Evolutionary conservation across 2,113 vertebrate genomes (phyloP).

Genomic region (Oenanthe oenanthe): DNA sequence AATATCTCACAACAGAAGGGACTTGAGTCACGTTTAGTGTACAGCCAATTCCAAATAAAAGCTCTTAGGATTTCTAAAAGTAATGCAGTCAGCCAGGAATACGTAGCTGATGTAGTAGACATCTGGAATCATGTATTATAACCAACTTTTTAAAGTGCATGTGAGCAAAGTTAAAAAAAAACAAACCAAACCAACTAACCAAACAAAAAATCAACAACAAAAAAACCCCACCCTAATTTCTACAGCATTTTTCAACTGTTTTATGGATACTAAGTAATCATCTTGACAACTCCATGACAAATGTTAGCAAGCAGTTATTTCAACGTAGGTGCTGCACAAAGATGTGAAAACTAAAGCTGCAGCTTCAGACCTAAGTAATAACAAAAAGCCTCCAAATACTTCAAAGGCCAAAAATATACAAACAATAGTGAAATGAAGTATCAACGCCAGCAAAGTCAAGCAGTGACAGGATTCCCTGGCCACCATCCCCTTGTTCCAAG

Average conservation of each 20-base stretch:
- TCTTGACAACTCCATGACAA: not conserved
- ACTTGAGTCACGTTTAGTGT: not conserved
- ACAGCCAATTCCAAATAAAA: not conserved
- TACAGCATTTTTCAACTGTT: not conserved
- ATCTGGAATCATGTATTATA: not conserved
- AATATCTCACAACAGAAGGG: slow-evolving; percentile 7
- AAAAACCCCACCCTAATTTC: not conserved
- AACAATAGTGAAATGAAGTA: not conserved
- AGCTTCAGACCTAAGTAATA: not conserved
- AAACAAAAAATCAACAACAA: not conserved
- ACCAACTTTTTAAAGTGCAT: not conserved
- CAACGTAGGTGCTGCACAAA: not conserved
- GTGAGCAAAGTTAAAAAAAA: not conserved
- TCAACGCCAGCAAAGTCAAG: not conserved
- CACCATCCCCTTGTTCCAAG: not conserved
- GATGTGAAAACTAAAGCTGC: not conserved
- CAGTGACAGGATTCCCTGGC: not conserved
- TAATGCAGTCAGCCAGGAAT: not conserved
- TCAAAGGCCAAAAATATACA: not conserved
- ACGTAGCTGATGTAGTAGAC: not conserved
- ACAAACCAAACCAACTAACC: not conserved
- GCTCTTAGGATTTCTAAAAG: not conserved
- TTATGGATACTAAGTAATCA: not conserved
- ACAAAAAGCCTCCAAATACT: not conserved
- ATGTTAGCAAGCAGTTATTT: not conserved